Evolutionary conservation across 2,797 vertebrate species (phyloP).

Genomic region (Lindbergichthys nudifrons): DNA sequence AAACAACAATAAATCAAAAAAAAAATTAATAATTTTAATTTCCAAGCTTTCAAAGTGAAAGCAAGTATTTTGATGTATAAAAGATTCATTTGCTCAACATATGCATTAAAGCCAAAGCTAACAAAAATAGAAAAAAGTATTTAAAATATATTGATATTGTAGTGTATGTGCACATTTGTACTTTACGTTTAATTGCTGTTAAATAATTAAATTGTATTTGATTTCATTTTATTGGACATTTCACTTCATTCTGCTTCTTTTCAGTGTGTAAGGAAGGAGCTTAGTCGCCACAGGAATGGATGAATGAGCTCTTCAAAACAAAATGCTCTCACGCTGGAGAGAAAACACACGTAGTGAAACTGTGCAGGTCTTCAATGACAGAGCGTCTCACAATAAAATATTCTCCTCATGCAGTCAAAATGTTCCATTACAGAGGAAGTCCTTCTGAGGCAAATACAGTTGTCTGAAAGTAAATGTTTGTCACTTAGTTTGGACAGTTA

Average conservation of each 20-base stretch:
- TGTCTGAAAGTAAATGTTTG: conserved; percentile 4
- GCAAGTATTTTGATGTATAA: too few species aligned
- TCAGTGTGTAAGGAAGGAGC: conserved; percentile 57
- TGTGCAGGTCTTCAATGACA: conserved; percentile 21
- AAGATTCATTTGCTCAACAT: too few species aligned
- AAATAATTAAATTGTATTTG: too few species aligned
- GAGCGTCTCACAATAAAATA: conserved; percentile 12
- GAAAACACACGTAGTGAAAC: background rate
- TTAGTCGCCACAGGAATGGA: conserved; percentile 37
- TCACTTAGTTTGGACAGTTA: conserved; percentile 9
- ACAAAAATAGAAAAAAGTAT: too few species aligned
- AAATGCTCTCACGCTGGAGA: conserved; percentile 42
- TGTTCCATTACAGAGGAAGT: conserved; percentile 6
- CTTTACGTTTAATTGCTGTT: too few species aligned
- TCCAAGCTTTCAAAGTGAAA: background rate
- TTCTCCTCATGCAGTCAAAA: conserved; percentile 6
- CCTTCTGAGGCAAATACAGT: background rate
- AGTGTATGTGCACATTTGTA: too few species aligned
- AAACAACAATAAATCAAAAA: too few species aligned
- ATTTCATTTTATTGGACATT: background rate
- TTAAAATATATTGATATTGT: too few species aligned
- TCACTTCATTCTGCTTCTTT: conserved; percentile 52
- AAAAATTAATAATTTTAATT: too few species aligned
- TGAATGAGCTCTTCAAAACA: conserved; percentile 54
- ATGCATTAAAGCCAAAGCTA: too few species aligned